Evolutionary conservation across 2,113 vertebrate genomes (phyloP).

Genomic region (Verasper variegatus): DNA sequence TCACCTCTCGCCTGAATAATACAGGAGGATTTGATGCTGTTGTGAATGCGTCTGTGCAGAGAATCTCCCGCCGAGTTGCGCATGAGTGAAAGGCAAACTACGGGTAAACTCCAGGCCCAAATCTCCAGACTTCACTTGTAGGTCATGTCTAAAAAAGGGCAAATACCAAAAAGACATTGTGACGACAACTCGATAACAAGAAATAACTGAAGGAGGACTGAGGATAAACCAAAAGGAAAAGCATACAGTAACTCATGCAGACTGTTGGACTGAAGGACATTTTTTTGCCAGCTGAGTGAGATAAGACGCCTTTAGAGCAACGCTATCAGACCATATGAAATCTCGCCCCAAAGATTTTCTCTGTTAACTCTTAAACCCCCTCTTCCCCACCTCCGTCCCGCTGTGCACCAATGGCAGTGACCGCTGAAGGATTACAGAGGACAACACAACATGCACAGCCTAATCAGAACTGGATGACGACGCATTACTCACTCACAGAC

Average conservation of each 20-base stretch:
- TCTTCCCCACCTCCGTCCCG: not conserved
- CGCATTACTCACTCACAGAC: conserved; percentile 45
- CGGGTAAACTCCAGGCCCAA: too few species aligned
- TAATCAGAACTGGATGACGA: conserved; percentile 61
- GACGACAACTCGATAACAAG: too few species aligned
- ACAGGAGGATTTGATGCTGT: too few species aligned
- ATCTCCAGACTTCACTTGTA: too few species aligned
- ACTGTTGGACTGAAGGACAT: conserved; percentile 37
- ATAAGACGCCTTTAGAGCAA: conserved; percentile 46
- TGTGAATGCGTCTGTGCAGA: too few species aligned
- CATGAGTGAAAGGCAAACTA: too few species aligned
- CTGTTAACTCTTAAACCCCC: conserved; percentile 51
- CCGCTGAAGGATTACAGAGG: conserved; percentile 67
- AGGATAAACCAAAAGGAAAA: not conserved
- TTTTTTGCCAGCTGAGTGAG: conserved; percentile 24
- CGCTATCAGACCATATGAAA: conserved; percentile 36
- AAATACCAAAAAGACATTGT: not conserved
- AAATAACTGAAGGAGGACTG: too few species aligned
- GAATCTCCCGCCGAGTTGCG: too few species aligned
- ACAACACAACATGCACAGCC: conserved; percentile 51
- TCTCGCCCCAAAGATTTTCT: conserved; percentile 53
- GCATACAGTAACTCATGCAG: conserved; percentile 21
- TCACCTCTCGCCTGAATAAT: too few species aligned
- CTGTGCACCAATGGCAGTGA: conserved; percentile 47
- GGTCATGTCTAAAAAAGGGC: not conserved